Percentiles rank a stretch among this genome's conserved stretches.
phyloP scores from a whole-genome alignment of 2,113 vertebrate species.

The Trogon melanurus region DNA sequence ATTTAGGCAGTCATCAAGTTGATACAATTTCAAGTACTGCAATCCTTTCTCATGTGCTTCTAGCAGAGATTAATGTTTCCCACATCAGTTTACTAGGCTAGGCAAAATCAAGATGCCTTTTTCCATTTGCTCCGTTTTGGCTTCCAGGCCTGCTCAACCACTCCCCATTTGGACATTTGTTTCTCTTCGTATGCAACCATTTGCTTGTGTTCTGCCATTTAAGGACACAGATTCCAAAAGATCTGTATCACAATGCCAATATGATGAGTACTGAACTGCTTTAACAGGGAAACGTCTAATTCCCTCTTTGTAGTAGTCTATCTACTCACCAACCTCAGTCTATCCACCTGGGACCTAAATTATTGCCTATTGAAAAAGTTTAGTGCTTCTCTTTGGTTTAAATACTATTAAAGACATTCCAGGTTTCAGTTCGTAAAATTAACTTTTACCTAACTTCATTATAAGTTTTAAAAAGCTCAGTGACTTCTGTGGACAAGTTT shows the following conservation, averaged over 20 bases:
- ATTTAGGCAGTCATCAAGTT: not conserved
- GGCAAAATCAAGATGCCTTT: not conserved
- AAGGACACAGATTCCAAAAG: slow-evolving; percentile 35
- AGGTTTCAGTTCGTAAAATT: slow-evolving; percentile 68
- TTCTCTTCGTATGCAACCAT: not conserved
- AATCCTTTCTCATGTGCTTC: not conserved
- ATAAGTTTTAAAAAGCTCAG: slow-evolving; percentile 52
- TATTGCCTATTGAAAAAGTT: slow-evolving; percentile 65
- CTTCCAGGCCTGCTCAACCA: not conserved
- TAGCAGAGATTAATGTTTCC: not conserved
- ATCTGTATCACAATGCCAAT: slow-evolving; percentile 9
- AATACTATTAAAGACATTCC: slow-evolving; percentile 65
- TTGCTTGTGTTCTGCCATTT: slow-evolving; percentile 28
- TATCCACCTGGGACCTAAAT: slow-evolving; percentile 48
- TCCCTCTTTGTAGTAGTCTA: slow-evolving; percentile 47
- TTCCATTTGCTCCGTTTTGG: not conserved
- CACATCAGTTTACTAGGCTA: not conserved
- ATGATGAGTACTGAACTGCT: slow-evolving; percentile 30
- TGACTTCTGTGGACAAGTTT: slow-evolving; percentile 30
- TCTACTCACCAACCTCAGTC: slow-evolving; percentile 50
- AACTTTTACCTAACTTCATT: slow-evolving; percentile 61
- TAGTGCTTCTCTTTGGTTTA: slow-evolving; percentile 45
- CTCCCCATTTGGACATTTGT: not conserved
- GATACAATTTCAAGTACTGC: not conserved
- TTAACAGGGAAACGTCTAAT: slow-evolving; percentile 52